Percentiles rank a stretch among this genome's conserved stretches.
phyloP scores from a whole-genome alignment of 2,888 invertebrate species.

The Drosophila atripex region DNA sequence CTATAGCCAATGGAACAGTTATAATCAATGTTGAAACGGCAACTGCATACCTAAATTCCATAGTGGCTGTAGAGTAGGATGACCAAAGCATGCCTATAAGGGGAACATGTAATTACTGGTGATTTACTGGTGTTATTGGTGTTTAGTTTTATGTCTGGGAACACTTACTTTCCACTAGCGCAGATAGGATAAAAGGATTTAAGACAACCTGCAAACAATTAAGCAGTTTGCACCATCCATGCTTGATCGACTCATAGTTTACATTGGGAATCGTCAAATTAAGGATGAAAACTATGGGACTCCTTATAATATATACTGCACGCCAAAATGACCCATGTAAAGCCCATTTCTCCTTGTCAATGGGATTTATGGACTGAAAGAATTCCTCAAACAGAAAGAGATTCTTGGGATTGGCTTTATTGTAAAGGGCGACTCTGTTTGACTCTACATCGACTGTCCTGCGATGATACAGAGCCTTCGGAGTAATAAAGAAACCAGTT shows the following conservation, averaged over 20 bases:
- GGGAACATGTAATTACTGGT: not conserved
- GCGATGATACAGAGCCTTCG: slow-evolving; percentile 3
- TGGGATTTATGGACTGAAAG: slow-evolving; percentile 52
- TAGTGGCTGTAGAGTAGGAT: not conserved
- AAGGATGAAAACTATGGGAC: slow-evolving; percentile 54
- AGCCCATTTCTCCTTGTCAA: slow-evolving; percentile 51
- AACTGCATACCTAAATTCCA: slow-evolving; percentile 7
- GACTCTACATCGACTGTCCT: slow-evolving; percentile 7
- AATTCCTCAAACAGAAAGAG: slow-evolving; percentile 57
- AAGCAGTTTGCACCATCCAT: slow-evolving; percentile 79
- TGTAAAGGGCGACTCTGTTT: slow-evolving; percentile 30
- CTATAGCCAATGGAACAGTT: slow-evolving; percentile 49
- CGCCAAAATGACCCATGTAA: slow-evolving; percentile 22
- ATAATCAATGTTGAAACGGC: slow-evolving; percentile 32
- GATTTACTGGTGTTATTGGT: no score
- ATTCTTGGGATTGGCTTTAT: slow-evolving; percentile 48
- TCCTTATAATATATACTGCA: slow-evolving; percentile 22
- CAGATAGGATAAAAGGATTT: slow-evolving; percentile 53
- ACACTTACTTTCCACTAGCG: slow-evolving; percentile 32
- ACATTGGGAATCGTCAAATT: slow-evolving; percentile 63
- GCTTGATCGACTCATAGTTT: slow-evolving; percentile 61
- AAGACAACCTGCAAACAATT: slow-evolving; percentile 67
- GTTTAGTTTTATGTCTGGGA: slow-evolving; percentile 1
- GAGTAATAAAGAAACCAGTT: slow-evolving; percentile 16
- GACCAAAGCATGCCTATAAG: not conserved